Conservation (phyloP, 2,888 invertebrate species). For the Cheilosia grossa region DNA sequence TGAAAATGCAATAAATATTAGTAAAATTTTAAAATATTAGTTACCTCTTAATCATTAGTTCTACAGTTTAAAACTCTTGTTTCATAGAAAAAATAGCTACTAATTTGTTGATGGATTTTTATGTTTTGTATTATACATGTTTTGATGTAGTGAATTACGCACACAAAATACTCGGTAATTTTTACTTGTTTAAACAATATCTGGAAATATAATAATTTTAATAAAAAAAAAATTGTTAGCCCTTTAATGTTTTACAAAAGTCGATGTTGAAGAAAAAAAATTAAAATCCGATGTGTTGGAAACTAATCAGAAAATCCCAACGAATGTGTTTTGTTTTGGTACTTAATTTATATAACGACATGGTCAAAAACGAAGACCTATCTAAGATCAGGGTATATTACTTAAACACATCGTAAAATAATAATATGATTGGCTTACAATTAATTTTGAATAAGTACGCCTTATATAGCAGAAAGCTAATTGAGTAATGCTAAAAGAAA, state of each 20-base stretch:
- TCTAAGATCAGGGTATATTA: too few species aligned
- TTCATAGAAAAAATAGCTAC: constrained; percentile 68
- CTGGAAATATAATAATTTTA: constrained; percentile 71
- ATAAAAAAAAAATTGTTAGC: constrained; percentile 50
- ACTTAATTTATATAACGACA: too few species aligned
- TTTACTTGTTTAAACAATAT: constrained; percentile 60
- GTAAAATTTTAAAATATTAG: constrained; percentile 56
- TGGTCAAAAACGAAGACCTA: too few species aligned
- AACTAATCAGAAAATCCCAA: too few species aligned
- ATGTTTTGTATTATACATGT: constrained; percentile 59
- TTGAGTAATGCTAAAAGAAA: too few species aligned
- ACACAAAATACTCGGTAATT: constrained; percentile 60
- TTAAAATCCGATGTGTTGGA: background rate
- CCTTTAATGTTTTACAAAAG: constrained; percentile 1
- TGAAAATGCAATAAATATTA: constrained; percentile 59
- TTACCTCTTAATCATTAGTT: constrained; percentile 69
- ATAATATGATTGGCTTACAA: too few species aligned
- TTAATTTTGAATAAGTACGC: too few species aligned
- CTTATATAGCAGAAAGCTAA: too few species aligned
- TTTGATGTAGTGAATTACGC: constrained; percentile 64
- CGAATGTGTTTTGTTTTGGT: too few species aligned
- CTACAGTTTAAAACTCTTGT: constrained; percentile 57
- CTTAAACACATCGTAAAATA: too few species aligned
- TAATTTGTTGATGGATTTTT: constrained; percentile 60
- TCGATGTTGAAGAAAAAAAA: constrained; percentile 1